phyloP scores from a whole-genome alignment of 2,797 vertebrate genomes.

The Semaprochilodus insignis region DNA sequence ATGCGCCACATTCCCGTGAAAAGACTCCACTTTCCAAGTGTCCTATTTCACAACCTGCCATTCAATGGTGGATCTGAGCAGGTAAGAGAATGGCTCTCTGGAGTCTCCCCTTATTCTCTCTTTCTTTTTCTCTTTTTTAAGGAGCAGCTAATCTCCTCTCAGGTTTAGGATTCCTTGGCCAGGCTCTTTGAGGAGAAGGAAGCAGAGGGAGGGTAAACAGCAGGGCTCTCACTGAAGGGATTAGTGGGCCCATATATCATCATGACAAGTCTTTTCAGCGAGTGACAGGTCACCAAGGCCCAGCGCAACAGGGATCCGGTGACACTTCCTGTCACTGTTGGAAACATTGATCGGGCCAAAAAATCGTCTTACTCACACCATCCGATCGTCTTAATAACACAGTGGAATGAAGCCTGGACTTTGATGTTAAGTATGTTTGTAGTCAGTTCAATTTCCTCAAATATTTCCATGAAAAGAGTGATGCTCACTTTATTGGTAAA shows the following conservation, averaged over 20 bases:
- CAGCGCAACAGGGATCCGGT: slow-evolving; percentile 72
- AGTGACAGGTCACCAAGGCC: slow-evolving; percentile 79
- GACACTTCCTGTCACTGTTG: slow-evolving; percentile 77
- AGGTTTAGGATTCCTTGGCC: slow-evolving; percentile 80
- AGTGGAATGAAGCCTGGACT: neutral
- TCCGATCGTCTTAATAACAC: slow-evolving; percentile 61
- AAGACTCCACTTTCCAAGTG: slow-evolving; percentile 61
- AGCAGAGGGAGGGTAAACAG: slow-evolving; percentile 83
- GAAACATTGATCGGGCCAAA: slow-evolving; percentile 69
- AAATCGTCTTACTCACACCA: slow-evolving; percentile 72
- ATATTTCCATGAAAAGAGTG: neutral
- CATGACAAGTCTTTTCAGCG: slow-evolving; percentile 82
- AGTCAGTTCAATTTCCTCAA: neutral
- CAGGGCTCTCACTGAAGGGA: slow-evolving; percentile 81
- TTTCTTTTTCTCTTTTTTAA: slow-evolving; percentile 70
- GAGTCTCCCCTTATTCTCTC: slow-evolving; percentile 60
- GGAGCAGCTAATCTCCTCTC: slow-evolving; percentile 82
- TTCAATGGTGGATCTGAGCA: slow-evolving; percentile 72
- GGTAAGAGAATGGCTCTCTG: slow-evolving; percentile 72
- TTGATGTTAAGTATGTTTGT: slow-evolving; percentile 21
- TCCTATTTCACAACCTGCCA: slow-evolving; percentile 76
- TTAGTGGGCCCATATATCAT: slow-evolving; percentile 85
- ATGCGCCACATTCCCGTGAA: slow-evolving; percentile 53
- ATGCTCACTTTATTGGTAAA: neutral
- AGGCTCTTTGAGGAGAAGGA: slow-evolving; percentile 81